Evolutionary conservation across 2,888 invertebrate genomes (phyloP).

Genomic region (Pammene aurita): DNA sequence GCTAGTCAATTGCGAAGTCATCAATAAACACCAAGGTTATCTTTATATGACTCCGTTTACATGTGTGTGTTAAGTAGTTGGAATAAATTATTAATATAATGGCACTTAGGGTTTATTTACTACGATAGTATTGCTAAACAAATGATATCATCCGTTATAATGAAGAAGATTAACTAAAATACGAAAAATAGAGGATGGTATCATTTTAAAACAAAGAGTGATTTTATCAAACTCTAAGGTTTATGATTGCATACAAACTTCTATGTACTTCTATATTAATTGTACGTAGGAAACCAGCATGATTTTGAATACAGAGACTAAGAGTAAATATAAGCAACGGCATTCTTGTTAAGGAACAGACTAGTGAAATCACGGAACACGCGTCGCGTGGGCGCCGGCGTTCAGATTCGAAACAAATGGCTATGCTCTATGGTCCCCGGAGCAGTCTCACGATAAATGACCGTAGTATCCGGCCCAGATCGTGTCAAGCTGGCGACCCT

Average conservation of each 20-base stretch:
- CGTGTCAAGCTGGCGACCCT: constrained; percentile 27
- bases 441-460: constrained; percentile 39
- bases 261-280: no score
- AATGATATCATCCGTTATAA: constrained; percentile 12
- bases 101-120: constrained; percentile 18
- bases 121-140: constrained; percentile 4
- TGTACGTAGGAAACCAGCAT: no score
- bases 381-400: constrained; percentile 39
- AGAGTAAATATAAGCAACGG: constrained; percentile 6
- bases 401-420: constrained; percentile 41
- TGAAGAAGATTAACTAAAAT: background rate
- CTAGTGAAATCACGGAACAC: constrained; percentile 35
- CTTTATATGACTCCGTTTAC: constrained; percentile 4
- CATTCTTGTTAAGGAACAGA: constrained; percentile 22
- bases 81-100: constrained; percentile 29
- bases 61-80: constrained; percentile 19
- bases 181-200: no score
- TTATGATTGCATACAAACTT: no score
- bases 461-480: constrained; percentile 35
- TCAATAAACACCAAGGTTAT: constrained; percentile 19
- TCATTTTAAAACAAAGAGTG: no score
- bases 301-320: no score
- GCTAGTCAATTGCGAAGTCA: constrained; percentile 12
- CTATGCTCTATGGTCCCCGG: constrained; percentile 40
- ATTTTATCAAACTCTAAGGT: no score